Evolutionary conservation across 2,797 vertebrate species (phyloP).

Genomic region (Chromobotia macracanthus): DNA sequence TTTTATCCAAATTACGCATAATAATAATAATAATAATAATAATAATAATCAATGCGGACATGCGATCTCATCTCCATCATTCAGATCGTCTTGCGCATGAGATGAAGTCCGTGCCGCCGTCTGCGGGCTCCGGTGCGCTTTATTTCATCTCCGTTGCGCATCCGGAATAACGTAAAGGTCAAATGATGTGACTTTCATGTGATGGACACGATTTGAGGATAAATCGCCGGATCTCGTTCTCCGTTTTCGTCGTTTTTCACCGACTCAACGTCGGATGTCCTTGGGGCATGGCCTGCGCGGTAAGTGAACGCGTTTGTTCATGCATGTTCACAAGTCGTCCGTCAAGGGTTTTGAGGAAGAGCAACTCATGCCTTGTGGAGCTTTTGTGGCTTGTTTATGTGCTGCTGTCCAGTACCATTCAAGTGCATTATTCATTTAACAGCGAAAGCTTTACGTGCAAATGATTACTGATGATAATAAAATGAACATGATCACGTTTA

Average conservation of each 20-base stretch:
- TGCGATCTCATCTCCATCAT: constrained; percentile 57
- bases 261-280: constrained; percentile 59
- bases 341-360: too few relatives aligned
- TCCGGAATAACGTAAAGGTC: constrained; percentile 54
- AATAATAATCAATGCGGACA: constrained; percentile 53
- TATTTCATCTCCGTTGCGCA: constrained; percentile 38
- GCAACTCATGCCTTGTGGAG: constrained; percentile 3
- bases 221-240: constrained; percentile 28
- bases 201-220: constrained; percentile 53
- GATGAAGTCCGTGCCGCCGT: constrained; percentile 57
- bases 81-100: constrained; percentile 56
- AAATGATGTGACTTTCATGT: constrained; percentile 44
- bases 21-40: too few relatives aligned
- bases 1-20: too few relatives aligned
- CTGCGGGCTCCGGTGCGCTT: constrained; percentile 43
- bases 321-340: constrained; percentile 26
- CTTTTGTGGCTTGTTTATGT: constrained; percentile 16
- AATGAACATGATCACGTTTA: too few relatives aligned
- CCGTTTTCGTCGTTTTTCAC: constrained; percentile 43
- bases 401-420: too few relatives aligned
- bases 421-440: too few relatives aligned
- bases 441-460: too few relatives aligned
- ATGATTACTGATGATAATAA: too few relatives aligned
- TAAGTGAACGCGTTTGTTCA: constrained; percentile 57
- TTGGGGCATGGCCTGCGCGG: constrained; percentile 66